phyloP scores from a whole-genome alignment of 2,113 vertebrate genomes.

The Diadophis punctatus region DNA sequence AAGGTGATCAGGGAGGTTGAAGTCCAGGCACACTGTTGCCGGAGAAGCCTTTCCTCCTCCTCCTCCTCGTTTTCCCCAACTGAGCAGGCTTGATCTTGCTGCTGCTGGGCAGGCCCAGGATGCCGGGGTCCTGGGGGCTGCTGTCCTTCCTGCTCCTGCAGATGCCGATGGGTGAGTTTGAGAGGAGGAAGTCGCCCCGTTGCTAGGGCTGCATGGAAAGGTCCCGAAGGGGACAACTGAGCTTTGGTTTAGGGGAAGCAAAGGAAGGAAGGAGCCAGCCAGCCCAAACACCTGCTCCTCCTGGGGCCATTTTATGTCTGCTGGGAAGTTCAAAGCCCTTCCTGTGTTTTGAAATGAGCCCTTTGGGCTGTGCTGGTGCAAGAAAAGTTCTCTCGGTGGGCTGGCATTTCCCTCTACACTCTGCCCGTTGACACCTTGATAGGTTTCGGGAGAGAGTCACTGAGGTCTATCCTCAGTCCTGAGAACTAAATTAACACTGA shows the following conservation, averaged over 20 bases:
- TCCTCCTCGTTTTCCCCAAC: accelerated
- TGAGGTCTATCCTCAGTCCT: too few relatives aligned
- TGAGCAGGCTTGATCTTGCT: not conserved
- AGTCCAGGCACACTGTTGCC: slow-evolving; percentile 34
- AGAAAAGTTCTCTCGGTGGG: not conserved
- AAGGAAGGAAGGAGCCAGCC: not conserved
- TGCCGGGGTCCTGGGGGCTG: not conserved
- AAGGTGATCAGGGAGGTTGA: slow-evolving; percentile 38
- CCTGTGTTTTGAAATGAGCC: not conserved
- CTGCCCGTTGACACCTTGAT: too few relatives aligned
- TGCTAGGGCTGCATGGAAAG: not conserved
- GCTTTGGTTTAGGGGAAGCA: not conserved
- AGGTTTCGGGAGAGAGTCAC: not conserved
- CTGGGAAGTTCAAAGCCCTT: not conserved
- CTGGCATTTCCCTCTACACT: not conserved
- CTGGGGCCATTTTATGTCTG: not conserved
- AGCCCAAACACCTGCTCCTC: not conserved
- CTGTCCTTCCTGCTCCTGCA: not conserved
- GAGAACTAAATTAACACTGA: too few relatives aligned
- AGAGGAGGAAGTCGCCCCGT: not conserved
- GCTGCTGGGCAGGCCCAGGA: accelerated
- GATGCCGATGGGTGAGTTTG: slow-evolving; percentile 40
- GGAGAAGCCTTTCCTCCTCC: slow-evolving; percentile 36
- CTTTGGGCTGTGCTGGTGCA: not conserved
- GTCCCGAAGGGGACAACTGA: not conserved